phyloP scores from a whole-genome alignment of 2,113 vertebrate genomes.

The Baryphthengus martii region DNA sequence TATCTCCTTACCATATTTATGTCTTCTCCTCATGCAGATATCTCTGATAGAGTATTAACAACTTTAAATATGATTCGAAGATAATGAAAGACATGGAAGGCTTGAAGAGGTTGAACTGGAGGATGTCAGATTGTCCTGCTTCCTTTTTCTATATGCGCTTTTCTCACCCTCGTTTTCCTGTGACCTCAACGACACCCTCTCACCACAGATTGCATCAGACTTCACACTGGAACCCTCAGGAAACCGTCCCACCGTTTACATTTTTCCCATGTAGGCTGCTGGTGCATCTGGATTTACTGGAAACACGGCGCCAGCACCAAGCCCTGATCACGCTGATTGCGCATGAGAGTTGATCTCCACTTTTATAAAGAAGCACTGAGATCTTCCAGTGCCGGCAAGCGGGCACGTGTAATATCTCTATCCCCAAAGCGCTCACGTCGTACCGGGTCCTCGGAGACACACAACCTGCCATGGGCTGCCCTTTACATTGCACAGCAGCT shows the following conservation, averaged over 20 bases:
- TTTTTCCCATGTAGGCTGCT: neutral
- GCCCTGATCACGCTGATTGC: accelerated
- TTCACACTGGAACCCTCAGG: neutral
- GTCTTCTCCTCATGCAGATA: neutral
- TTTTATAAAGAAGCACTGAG: neutral
- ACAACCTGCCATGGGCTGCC: neutral
- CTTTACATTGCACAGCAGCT: neutral
- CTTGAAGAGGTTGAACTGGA: neutral
- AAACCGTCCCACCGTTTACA: neutral
- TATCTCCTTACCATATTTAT: neutral
- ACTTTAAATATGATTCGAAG: neutral
- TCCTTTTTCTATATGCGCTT: neutral
- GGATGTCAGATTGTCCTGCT: neutral
- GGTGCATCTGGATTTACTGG: neutral
- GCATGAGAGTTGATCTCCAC: neutral
- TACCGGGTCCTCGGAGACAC: neutral
- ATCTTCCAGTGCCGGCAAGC: accelerated
- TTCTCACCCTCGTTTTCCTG: neutral
- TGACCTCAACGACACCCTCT: neutral
- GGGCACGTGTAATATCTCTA: accelerated
- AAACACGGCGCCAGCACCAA: accelerated
- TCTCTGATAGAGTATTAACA: neutral
- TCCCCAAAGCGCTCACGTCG: neutral
- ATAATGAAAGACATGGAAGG: neutral
- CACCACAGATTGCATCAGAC: neutral